Evolutionary conservation across 1,140 invertebrate genomes (phyloP).

Genomic region (Sminthurides bifidus): DNA sequence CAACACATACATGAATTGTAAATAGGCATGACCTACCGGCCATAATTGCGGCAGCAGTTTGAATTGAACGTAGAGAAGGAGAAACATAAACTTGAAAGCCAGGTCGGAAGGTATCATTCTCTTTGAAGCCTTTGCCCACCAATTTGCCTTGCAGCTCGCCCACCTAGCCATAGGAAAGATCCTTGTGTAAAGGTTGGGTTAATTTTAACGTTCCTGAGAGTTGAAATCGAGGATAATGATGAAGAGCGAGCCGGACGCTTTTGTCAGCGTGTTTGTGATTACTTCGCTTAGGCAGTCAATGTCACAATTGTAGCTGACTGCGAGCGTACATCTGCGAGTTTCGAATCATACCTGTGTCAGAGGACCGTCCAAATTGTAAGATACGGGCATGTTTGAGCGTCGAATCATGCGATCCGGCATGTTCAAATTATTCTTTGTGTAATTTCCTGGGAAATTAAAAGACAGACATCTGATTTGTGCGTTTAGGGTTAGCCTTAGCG

Average conservation of each 20-base stretch:
- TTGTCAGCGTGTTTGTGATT: too few species aligned
- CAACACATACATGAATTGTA: constrained; percentile 4
- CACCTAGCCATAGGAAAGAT: neutral
- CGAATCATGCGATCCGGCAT: constrained; percentile 59
- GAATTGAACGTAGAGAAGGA: constrained; percentile 76
- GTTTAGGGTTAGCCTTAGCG: too few species aligned
- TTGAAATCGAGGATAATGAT: neutral
- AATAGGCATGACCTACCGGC: constrained; percentile 39
- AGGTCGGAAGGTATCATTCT: constrained; percentile 56
- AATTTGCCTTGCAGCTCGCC: constrained; percentile 57
- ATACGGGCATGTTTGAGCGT: constrained; percentile 44
- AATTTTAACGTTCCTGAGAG: neutral
- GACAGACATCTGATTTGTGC: too few species aligned
- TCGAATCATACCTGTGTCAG: constrained; percentile 60
- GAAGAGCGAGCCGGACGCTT: too few species aligned
- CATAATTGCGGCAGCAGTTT: constrained; percentile 64
- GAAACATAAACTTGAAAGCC: constrained; percentile 61
- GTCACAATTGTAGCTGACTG: neutral
- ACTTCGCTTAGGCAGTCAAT: too few species aligned
- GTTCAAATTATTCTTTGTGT: constrained; percentile 72
- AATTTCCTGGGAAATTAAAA: constrained; percentile 39
- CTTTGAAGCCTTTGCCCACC: constrained; percentile 43
- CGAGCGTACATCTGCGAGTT: neutral
- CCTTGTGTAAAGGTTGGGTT: neutral
- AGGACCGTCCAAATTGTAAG: constrained; percentile 69